phyloP scores from a whole-genome alignment of 2,888 invertebrate genomes.

The Blera fallax region DNA sequence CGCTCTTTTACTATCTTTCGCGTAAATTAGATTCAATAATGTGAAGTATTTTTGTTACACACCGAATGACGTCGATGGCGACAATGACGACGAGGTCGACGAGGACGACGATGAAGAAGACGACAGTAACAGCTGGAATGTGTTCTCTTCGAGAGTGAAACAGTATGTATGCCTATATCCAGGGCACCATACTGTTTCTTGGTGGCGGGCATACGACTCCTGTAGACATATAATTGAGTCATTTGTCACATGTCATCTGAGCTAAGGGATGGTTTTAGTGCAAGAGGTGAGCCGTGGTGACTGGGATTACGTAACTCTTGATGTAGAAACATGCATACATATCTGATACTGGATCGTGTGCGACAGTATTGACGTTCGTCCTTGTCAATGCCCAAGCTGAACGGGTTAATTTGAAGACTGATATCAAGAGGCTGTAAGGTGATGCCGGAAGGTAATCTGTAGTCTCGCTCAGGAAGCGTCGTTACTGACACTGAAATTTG shows the following conservation, averaged over 20 bases:
- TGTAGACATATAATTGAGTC: constrained; percentile 62
- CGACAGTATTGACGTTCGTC: constrained; percentile 9
- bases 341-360: background rate
- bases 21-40: constrained; percentile 71
- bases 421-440: background rate
- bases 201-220: background rate
- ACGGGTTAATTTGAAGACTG: constrained; percentile 29
- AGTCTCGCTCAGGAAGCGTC: background rate
- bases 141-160: constrained; percentile 11
- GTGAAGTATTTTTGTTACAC: constrained; percentile 56
- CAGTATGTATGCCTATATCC: background rate
- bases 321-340: too few relatives aligned
- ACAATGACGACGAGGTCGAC: background rate
- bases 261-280: background rate
- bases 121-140: constrained; percentile 29
- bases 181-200: constrained; percentile 5
- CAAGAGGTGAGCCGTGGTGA: background rate
- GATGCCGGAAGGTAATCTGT: background rate
- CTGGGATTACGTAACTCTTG: constrained; percentile 5
- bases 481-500: background rate
- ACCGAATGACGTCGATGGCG: constrained; percentile 10
- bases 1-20: constrained; percentile 33
- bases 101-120: background rate
- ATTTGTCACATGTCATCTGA: constrained; percentile 62
- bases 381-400: constrained; percentile 21